Percentiles rank a stretch among this genome's conserved stretches.
phyloP scores from a whole-genome alignment of 2,888 invertebrate species.

The Hybos culiciformis region DNA sequence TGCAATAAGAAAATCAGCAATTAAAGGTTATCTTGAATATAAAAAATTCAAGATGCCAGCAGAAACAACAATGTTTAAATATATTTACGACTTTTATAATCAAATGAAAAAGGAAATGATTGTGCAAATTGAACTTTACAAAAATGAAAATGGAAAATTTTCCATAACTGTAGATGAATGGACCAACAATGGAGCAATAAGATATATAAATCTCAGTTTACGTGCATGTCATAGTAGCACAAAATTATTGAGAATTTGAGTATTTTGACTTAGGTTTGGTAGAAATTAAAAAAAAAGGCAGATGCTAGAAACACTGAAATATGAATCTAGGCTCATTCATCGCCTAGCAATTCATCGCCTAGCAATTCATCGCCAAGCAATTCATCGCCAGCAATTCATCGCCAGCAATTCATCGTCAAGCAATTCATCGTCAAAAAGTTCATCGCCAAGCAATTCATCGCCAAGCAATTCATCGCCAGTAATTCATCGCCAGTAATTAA shows the following conservation, averaged over 20 bases:
- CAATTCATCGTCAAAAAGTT: too few relatives aligned
- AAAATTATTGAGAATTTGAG: constrained; percentile 1
- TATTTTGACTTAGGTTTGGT: constrained; percentile 3
- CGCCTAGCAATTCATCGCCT: too few relatives aligned
- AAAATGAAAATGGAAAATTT: constrained; percentile 1
- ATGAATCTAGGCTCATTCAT: too few relatives aligned
- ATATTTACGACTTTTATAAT: constrained; percentile 4
- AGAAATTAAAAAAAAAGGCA: constrained; percentile 1
- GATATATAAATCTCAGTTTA: constrained; percentile 1
- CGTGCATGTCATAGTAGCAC: neutral
- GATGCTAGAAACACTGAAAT: constrained; percentile 4
- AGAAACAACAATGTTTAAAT: constrained; percentile 1
- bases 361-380: too few relatives aligned
- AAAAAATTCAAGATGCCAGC: constrained; percentile 3
- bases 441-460: too few relatives aligned
- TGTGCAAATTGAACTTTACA: constrained; percentile 3
- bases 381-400: too few relatives aligned
- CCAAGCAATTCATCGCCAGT: too few relatives aligned
- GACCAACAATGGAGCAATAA: neutral
- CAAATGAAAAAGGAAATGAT: constrained; percentile 4
- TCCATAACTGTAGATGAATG: constrained; percentile 1
- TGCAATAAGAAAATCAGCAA: constrained; percentile 4
- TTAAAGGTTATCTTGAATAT: constrained; percentile 6
- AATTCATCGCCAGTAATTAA: too few relatives aligned
- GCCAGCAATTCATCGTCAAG: too few relatives aligned